Percentiles rank a stretch among this genome's conserved stretches.
Evolutionary conservation across 2,888 invertebrate species (phyloP).

Genomic region (Platypus cylindrus): DNA sequence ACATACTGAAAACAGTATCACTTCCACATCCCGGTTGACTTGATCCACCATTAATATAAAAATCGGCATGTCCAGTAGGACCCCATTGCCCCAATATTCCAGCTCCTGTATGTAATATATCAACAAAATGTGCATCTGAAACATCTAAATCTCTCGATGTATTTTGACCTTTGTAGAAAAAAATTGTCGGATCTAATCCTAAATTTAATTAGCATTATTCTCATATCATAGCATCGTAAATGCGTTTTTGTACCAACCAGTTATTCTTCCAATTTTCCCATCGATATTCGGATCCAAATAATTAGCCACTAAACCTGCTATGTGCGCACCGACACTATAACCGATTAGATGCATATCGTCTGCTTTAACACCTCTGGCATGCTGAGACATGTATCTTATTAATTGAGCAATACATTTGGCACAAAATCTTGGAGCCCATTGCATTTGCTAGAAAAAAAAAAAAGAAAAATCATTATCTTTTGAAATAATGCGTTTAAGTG

Average conservation of each 20-base stretch:
- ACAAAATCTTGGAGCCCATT: conserved; percentile 36
- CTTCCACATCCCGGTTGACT: conserved; percentile 80
- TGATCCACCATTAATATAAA: conserved; percentile 79
- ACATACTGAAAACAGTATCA: conserved; percentile 39
- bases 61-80: conserved; percentile 78
- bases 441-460: conserved; percentile 29
- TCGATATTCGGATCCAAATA: conserved; percentile 57
- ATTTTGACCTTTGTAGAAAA: conserved; percentile 74
- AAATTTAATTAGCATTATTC: conserved; percentile 1
- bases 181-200: conserved; percentile 76
- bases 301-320: conserved; percentile 72
- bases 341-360: conserved; percentile 70
- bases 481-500: too few species aligned
- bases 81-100: conserved; percentile 85
- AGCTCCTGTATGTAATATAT: conserved; percentile 73
- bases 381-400: conserved; percentile 62
- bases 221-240: background rate
- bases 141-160: conserved; percentile 67
- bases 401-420: conserved; percentile 68
- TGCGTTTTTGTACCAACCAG: conserved; percentile 38
- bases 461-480: background rate
- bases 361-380: conserved; percentile 63
- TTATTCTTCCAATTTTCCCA: conserved; percentile 73
- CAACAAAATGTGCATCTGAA: conserved; percentile 71
- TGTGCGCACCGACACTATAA: conserved; percentile 79